Evolutionary conservation across 2,797 vertebrate species (phyloP), one percentile per base, ranked within the genome.

Genomic region (Lagodon rhomboides): DNA sequence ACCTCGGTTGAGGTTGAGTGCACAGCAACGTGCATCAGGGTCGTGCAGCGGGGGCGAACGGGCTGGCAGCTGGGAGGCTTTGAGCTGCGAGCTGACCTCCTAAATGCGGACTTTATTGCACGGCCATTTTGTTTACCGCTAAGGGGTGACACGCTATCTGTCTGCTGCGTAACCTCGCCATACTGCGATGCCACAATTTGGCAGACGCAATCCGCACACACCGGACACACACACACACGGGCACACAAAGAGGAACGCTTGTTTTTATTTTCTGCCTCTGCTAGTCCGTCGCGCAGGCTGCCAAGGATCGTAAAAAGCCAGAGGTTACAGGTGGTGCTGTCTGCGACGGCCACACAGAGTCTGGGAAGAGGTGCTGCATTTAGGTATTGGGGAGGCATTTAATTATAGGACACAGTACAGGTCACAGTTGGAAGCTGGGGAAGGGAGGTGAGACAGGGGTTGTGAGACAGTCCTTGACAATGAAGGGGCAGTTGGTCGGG

Each of bases 51-150:
- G 84, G 87, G 69, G 73, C 20, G 44, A 82, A 65, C n/a, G 15
- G 85, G 86, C 77, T 83, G 90, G 88, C 86, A 87, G 79, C 61
- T 85, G 65, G 61, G 77, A 88, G 75, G 79, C 60, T 69, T 69
- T 30, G 62, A 69, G 55, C 15, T 5, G 65, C 63, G 27, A 55
- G 75, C 79, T 92, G 91, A 91, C 91, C 91, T 85, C 91, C 74
- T 82, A 87, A 89, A 91, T 79, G 62, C 11, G 0, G 70, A 85
- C 82, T 89, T 94, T 88, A 93, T 85, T 90, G 88, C 77, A 83
- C 73, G 66, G 85, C 74, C 87, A 83, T 90, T 93, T 94, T 91
- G 85, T 92, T 89, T 85, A 86, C 80, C 77, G 51, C 77, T n/a
- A 61, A 67, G 69, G 71, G 84, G 75, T 78, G 85, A 87, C 82